Percentiles rank a stretch among this genome's conserved stretches.
Conservation (phyloP, 2,888 invertebrate species). For the Amiota minor region DNA sequence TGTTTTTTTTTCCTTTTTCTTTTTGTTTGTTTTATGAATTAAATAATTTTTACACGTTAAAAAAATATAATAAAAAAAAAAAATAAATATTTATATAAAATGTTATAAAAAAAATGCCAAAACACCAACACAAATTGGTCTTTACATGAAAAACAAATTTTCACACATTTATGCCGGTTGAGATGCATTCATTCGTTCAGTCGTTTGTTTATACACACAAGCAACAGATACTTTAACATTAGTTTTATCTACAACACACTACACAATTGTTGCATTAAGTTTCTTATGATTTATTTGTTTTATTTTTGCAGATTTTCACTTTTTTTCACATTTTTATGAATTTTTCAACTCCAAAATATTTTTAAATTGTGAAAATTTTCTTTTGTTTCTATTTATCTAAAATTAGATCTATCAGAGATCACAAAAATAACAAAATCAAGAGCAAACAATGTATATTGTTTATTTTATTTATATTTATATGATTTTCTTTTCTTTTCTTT, state of each 20-base stretch:
- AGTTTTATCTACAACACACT: too few relatives aligned
- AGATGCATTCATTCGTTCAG: too few relatives aligned
- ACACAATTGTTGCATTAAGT: too few relatives aligned
- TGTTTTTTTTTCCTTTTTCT: not conserved
- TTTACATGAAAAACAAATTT: not conserved
- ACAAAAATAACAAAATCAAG: not conserved
- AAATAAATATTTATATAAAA: not conserved
- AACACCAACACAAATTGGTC: constrained; percentile 3
- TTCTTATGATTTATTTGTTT: not conserved
- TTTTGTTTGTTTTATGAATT: constrained; percentile 8
- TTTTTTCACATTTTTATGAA: constrained; percentile 14
- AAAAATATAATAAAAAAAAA: too few relatives aligned
- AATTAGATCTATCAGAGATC: not conserved
- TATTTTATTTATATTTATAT: not conserved
- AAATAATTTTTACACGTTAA: constrained; percentile 1
- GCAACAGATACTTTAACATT: too few relatives aligned
- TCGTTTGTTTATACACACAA: too few relatives aligned
- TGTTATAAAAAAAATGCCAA: not conserved
- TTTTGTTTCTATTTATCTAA: too few relatives aligned
- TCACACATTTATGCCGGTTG: constrained; percentile 2
- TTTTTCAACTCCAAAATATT: not conserved
- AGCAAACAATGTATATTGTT: constrained; percentile 11
- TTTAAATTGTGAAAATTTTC: not conserved
- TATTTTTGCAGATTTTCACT: not conserved
- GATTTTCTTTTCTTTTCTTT: too few relatives aligned